Base-by-base conservation (phyloP, 1,140 invertebrate species). In the Agrypnia vestita region DNA sequence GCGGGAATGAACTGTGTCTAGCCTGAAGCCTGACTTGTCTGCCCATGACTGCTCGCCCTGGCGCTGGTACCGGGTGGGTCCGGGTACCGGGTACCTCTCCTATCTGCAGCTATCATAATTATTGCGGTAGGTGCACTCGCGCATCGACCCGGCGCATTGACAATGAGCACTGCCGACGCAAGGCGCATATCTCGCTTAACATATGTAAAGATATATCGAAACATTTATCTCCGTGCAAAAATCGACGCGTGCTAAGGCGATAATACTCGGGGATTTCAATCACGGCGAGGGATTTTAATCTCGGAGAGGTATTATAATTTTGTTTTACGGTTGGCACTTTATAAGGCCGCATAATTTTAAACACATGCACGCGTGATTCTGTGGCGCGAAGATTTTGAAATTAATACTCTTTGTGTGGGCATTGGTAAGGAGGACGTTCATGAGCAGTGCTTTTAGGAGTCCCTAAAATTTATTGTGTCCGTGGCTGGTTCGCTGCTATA, bases 221-320 rank as follows among this genome's bases (percentile, higher is more conserved):
- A 71, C 67, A 71, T 71, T 71, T 71, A 71, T 71, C 67, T 53
- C 67, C 9, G 11, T 71, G 67, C 35, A 49, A 35, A 62, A 62
- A 49, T 17, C 49, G 46, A 67, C 67, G 17, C 67, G 67, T 25
- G 67, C 67, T 67, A 47, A 71, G 67, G 47, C 67, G 67, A 71
- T 71, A 71, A 71, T 71, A 44, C 67, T 19, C 46, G 46, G 21
- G 21, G 67, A 71, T 71, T 71, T 71, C 49, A 71, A 71, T 71
- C 67, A 71, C 10, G 51, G 47, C 17, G 67, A 71, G 46, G 25
- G 67, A 71, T 71, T 71, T 71, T 71, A 71, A 15, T 51, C 49
- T 51, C 47, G 13, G 47, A 71, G 17, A 49, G 67, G 67, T 25
- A 71, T 53, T 71, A 71, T 51, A 49, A 71, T 21, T 71, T 71